Base-by-base conservation (phyloP, 2,888 invertebrate genomes). In the Balanococcus diminutus region DNA sequence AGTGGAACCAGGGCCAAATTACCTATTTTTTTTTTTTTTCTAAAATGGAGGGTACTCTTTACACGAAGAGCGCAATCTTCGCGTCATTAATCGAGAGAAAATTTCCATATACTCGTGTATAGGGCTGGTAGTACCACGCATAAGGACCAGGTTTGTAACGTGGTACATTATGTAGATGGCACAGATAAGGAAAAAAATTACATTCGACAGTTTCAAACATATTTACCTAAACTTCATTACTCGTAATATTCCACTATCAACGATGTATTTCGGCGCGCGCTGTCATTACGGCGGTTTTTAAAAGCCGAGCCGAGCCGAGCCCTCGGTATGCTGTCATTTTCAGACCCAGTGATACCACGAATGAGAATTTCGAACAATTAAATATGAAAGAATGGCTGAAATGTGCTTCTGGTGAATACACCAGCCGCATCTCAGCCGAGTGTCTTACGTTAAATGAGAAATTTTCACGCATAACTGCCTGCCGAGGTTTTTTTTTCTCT, bases 191-290 rank as follows among this genome's bases (percentile, higher is more conserved):
- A 67, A 79, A 79, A 79, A 79, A 79, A 79, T 36, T 36, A 79
- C 36, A 36, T 79, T 79, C 36, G 75, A 79, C 75, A 79, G 75
- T 79, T 79, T 79, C 75, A 79, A 79, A 79, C 25, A 79, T 36
- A 79, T 79, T 79, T 79, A 79, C 31, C 75, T 32, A 36, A 79
- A 36, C 75, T 79, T 79, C 75, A 79, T 79, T 79, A n/a, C n/a
- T n/a, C n/a, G n/a, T n/a, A 79, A 79, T 79, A 79, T 79, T 79
- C 75, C 36, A 79, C 75, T 79, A 79, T 79, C 75, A 79, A 79
- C 75, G 16, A 36, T 36, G 36, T 79, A 79, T 79, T 79, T 79
- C 75, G 36, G 36, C 36, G 11, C 36, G 36, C 36, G 75, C 36
- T 79, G 75, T 79, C 75, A 36, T 79, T 79, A 79, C 36, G 75